phyloP scores from a whole-genome alignment of 1,140 invertebrate genomes.

The Heliothis virescens region DNA sequence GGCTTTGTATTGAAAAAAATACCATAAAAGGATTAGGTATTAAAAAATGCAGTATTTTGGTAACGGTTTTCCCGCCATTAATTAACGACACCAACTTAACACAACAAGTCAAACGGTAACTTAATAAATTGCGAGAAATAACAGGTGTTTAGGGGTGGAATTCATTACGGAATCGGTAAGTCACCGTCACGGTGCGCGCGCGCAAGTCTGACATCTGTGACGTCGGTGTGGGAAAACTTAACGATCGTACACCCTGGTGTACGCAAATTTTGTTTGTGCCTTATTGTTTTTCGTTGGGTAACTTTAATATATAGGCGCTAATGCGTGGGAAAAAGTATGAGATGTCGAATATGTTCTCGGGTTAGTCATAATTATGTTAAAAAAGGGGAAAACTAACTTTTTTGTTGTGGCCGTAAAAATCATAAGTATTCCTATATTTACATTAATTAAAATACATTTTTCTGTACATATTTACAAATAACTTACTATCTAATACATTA shows the following conservation, averaged over 20 bases:
- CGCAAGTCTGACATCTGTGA: conserved; percentile 74
- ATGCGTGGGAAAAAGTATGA: conserved; percentile 5
- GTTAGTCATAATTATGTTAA: no score
- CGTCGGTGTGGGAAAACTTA: conserved; percentile 82
- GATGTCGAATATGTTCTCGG: no score
- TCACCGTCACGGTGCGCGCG: conserved; percentile 78
- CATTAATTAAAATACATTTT: no score
- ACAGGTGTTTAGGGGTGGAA: conserved; percentile 75
- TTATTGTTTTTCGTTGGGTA: conserved; percentile 12
- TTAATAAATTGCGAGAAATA: conserved; percentile 58
- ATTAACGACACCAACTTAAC: conserved; percentile 12
- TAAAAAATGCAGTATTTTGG: no score
- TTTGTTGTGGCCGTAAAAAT: no score
- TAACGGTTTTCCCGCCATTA: neutral
- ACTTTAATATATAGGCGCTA: neutral
- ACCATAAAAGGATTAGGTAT: no score
- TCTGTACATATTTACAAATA: no score
- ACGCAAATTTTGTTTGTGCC: conserved; percentile 5
- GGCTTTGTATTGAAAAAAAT: no score
- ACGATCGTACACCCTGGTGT: conserved; percentile 61
- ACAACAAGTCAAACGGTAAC: conserved; percentile 19
- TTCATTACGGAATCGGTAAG: conserved; percentile 80
- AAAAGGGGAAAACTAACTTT: no score
- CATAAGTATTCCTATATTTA: no score
- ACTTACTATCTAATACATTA: no score